Evolutionary conservation across 2,113 vertebrate genomes (phyloP).

Genomic region (Heptranchias perlo): DNA sequence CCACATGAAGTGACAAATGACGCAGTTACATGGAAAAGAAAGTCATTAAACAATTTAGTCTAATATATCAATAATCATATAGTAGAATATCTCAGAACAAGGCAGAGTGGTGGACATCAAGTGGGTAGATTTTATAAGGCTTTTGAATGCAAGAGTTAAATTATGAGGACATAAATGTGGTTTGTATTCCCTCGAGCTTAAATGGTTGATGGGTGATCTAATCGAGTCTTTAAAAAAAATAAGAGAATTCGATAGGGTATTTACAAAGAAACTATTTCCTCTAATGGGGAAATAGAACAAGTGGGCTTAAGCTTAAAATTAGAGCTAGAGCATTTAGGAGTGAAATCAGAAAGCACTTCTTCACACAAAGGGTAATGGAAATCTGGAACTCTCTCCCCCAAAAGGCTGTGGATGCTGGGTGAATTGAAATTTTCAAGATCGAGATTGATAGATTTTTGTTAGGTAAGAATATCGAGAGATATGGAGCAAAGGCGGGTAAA

Average conservation of each 20-base stretch:
- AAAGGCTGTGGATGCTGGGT: no score
- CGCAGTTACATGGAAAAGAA: not conserved
- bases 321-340: no score
- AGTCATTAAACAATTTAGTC: not conserved
- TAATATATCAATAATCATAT: not conserved
- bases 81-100: not conserved
- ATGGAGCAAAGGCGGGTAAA: no score
- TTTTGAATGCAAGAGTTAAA: not conserved
- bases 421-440: no score
- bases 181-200: not conserved
- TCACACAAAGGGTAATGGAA: not conserved
- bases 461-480: no score
- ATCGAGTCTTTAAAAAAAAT: not conserved
- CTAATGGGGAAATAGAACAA: no score
- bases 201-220: not conserved
- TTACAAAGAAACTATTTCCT: not conserved
- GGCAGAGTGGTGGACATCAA: not conserved
- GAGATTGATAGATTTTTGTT: no score
- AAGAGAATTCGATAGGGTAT: no score
- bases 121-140: not conserved
- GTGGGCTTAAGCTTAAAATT: no score
- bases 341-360: not conserved
- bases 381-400: not conserved
- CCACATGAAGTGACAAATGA: not conserved
- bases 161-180: not conserved